phyloP scores from a whole-genome alignment of 92 coral and sea anemone species.

The Zoanthus sansibaricus region DNA sequence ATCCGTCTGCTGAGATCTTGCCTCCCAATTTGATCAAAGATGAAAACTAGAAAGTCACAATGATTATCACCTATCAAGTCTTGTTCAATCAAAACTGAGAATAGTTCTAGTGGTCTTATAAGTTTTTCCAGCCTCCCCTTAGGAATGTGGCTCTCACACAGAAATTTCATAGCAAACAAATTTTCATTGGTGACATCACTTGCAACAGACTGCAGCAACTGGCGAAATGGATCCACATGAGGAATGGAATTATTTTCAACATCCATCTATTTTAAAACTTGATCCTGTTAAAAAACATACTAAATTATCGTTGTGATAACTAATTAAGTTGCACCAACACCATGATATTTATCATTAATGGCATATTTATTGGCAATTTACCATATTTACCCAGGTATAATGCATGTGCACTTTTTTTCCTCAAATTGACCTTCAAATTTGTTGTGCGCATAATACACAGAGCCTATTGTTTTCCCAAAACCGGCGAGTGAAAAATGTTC shows the following conservation, averaged over 20 bases:
- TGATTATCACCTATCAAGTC: slow-evolving; percentile 6
- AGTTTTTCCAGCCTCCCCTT: slow-evolving; percentile 36
- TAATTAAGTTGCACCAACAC: too few relatives aligned
- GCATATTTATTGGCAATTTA: too few relatives aligned
- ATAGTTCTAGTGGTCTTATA: slow-evolving; percentile 26
- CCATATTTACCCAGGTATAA: too few relatives aligned
- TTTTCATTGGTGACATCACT: slow-evolving; percentile 37
- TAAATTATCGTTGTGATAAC: too few relatives aligned
- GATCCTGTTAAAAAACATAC: not conserved
- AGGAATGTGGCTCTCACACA: slow-evolving; percentile 44
- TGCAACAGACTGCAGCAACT: slow-evolving; percentile 28
- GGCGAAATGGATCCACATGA: slow-evolving; percentile 39
- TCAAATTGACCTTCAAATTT: too few relatives aligned
- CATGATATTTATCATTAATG: not conserved
- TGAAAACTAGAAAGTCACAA: slow-evolving; percentile 12
- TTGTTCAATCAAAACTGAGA: slow-evolving; percentile 36
- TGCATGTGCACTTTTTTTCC: too few relatives aligned
- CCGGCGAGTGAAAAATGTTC: too few relatives aligned
- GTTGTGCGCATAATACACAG: too few relatives aligned
- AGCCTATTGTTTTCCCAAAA: too few relatives aligned
- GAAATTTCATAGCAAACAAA: slow-evolving; percentile 20
- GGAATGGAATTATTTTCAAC: not conserved
- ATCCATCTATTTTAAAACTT: slow-evolving; percentile 14
- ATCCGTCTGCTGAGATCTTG: slow-evolving; percentile 30
- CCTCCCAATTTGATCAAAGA: slow-evolving; percentile 32